Base-by-base conservation (phyloP, 2,888 invertebrate genomes). In the Drosophila paracracens region DNA sequence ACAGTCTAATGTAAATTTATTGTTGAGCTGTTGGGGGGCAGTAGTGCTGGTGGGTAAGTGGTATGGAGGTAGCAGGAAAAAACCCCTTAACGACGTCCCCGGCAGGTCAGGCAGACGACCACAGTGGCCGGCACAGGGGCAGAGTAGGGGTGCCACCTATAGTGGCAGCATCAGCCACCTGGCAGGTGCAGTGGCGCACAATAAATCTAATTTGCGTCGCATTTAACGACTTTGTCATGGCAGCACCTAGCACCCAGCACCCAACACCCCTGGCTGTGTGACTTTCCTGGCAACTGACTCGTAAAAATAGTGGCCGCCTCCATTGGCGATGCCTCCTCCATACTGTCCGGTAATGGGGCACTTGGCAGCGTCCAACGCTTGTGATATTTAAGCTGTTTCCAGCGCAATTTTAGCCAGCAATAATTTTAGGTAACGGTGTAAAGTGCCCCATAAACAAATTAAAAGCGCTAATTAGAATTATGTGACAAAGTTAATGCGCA, bases 141-240 rank as follows among this genome's bases (percentile, higher is more conserved):
- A 25, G 13, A 16, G 11, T 8, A 21, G 59, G 5, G 46, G 25
- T n/a, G 43, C 58, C 64, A 27, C 57, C 79, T 27, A 54, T 54
- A 43, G 36, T 40, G 50, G 48, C 56, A 36, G 40, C 61, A 36
- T 43, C 80, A 72, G 66, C 60, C 77, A 72, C 80, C 77, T 82
- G 85, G 89, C 87, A 80, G 84, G 82, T 90, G 91, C 91, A 89
- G 81, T 80, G 88, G 82, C 70, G 85, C 77, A 91, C 90, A 91
- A 91, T 91, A 91, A 92, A 91, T 91, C 91, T 92, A 92, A 91
- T 91, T 91, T 92, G 92, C 85, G 92, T 92, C 91, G 91, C 89
- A 91, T 90, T 90, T 91, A 92, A 85, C 90, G 91, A 91, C 91
- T 92, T 86, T 90, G 91, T 91, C 91, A 91, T 82, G 91, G 80